Evolutionary conservation across 2,113 vertebrate species (phyloP), one percentile per base, ranked within the genome.

Genomic region (Prinia subflava): DNA sequence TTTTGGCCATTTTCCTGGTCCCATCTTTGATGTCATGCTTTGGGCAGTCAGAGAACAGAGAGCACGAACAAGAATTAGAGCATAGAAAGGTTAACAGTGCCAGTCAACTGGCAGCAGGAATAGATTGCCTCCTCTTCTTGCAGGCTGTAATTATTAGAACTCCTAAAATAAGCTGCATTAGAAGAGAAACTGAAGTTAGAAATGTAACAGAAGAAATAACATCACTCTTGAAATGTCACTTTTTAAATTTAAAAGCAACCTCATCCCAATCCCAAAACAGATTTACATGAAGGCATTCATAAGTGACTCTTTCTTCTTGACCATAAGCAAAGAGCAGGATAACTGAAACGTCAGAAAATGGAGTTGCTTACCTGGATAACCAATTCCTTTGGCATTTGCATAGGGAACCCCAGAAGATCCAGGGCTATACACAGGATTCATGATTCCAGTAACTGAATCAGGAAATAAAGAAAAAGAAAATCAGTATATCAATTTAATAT

Each of bases 371-470:
- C 99, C 99, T 98, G 99, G 99, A 97, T 99, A 99, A 96, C 99
- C 98, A 97, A 99, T 97, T 97, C 99, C 99, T 98, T 99, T 99
- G 89, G 98, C 97, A 96, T 99, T 99, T 98, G 99, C 98, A 97
- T 99, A 99, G 94, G 99, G 99, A 97, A 99, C 98, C 98, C 99
- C 99, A 98, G 99, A 98, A 98, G 98, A 98, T 74, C 98, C 98
- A 98, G 99, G 99, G 98, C 98, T 99, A 98, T 99, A 99, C 65
- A 99, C 98, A 89, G 99, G 99, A 98, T 99, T 99, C 99, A 99
- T 99, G 96, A 94, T 99, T 98, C 97, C 97, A 96, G 87, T 74
- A 95, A 97, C 98, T 98, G 79, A 62, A 77, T 53, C 0, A 2
- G 65, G 57, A 18, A 15, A 33, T 46, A 80, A 70, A 92, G 87